A percentile compares a stretch with the other conserved stretches of the same genome.
Evolutionary conservation across 2,888 invertebrate species (phyloP).

Genomic region (Drosophila austrosaltans): DNA sequence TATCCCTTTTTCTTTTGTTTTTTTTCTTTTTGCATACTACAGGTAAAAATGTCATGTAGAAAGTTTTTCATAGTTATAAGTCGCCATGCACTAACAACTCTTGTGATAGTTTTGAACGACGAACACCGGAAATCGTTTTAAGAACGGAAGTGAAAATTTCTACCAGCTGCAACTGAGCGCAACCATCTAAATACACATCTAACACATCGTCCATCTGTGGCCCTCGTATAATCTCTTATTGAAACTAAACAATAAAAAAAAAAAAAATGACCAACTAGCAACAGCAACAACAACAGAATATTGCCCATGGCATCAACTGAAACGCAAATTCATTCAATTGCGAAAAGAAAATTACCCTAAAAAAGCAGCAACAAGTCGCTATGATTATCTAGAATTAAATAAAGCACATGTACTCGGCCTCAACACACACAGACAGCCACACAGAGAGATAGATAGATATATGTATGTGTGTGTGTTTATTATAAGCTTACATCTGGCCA

Average conservation of each 20-base stretch:
- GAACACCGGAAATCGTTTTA: constrained; percentile 71
- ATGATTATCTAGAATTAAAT: constrained; percentile 78
- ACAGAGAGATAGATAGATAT: constrained; percentile 19
- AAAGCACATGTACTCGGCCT: constrained; percentile 49
- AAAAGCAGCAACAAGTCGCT: constrained; percentile 68
- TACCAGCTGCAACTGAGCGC: constrained; percentile 69
- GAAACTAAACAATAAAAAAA: constrained; percentile 64
- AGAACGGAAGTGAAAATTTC: constrained; percentile 76
- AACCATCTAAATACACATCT: constrained; percentile 75
- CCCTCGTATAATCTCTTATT: constrained; percentile 70
- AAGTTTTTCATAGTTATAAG: constrained; percentile 44
- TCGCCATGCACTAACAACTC: constrained; percentile 65
- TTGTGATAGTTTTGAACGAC: constrained; percentile 44
- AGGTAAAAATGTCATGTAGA: constrained; percentile 57
- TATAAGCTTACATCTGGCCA: constrained; percentile 21
- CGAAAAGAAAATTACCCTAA: constrained; percentile 78
- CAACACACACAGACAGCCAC: constrained; percentile 8
- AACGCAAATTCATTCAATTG: constrained; percentile 81
- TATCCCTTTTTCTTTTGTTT: neutral
- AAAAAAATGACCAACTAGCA: neutral
- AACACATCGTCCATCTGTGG: constrained; percentile 53
- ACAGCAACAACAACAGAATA: constrained; percentile 18
- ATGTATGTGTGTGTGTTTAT: neutral
- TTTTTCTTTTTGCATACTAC: constrained; percentile 11
- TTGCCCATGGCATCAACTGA: constrained; percentile 46